Evolutionary conservation across 2,113 vertebrate genomes (phyloP), one percentile per base, ranked within the genome.

Genomic region (Agapornis roseicollis): DNA sequence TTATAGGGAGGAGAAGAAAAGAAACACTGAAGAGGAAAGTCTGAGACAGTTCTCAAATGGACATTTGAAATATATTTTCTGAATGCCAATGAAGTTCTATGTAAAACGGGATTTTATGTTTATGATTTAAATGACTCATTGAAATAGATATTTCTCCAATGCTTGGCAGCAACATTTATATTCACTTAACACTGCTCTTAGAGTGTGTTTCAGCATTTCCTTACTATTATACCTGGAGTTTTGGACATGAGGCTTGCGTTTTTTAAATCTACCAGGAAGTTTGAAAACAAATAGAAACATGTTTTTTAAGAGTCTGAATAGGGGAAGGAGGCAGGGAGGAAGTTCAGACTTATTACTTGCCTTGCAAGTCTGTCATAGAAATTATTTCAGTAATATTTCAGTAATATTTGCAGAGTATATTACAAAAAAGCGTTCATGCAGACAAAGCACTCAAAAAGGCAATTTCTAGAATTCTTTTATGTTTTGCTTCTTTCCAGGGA

Each of bases 161-260:
- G 41, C 33, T 80, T 25, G 29, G 14, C 56, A 76, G 24, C 37
- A 77, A 66, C 20, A 47, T 42, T n/a, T 93, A 7, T 69, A 2
- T 64, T 92, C 16, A 24, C 20, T 91, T 68, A 49, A 41, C 8
- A 13, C 15, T 76, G 42, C 11, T 80, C 27, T 79, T 61, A 12
- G 4, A 14, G 9, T 60, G 1, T 33, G 53, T 63, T 85, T 90
- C 14, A 47, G 24, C 9, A 14, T 83, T 69, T 72, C 14, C 8
- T 89, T 73, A 25, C 29, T 72, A 6, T 25, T 80, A 19, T 25
- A n/a, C 8, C 33, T 90, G 63, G 18, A 64, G 35, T 64, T 64
- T 68, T 85, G 42, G 16, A 31, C 17, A 13, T 0, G 19, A 58
- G 22, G 5, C 22, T 42, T 69, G 42, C 0, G 0, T 8, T 13